A percentile compares a stretch with the other conserved stretches of the same genome.
Evolutionary conservation across 2,797 vertebrate genomes (phyloP).

Genomic region (Crenichthys baileyi): DNA sequence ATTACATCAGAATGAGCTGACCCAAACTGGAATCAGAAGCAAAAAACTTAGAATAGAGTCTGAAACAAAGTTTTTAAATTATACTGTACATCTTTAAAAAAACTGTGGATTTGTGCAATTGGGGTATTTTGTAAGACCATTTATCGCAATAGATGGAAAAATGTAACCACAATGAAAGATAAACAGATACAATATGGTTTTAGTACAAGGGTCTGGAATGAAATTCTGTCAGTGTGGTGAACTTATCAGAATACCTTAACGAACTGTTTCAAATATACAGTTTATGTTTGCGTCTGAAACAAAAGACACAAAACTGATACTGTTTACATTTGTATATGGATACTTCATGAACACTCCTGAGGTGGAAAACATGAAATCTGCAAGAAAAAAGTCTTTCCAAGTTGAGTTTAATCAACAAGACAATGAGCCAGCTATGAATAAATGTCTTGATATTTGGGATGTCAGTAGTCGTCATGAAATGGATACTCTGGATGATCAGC

Average conservation of each 20-base stretch:
- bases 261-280: too few relatives aligned
- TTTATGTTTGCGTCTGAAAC: too few relatives aligned
- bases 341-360: background rate
- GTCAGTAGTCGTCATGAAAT: slow-evolving; percentile 81
- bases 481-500: slow-evolving; percentile 84
- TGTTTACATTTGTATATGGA: background rate
- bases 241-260: too few relatives aligned
- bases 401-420: background rate
- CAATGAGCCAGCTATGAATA: background rate
- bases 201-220: background rate
- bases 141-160: background rate
- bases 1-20: background rate
- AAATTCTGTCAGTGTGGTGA: background rate
- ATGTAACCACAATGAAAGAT: background rate
- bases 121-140: background rate
- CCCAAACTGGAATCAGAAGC: background rate
- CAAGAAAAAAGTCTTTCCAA: background rate
- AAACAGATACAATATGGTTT: background rate
- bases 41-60: background rate
- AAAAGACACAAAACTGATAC: background rate
- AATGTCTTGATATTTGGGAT: slow-evolving; percentile 6
- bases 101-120: background rate
- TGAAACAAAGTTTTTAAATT: background rate
- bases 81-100: background rate
- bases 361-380: background rate